Evolutionary conservation across 2,113 vertebrate species (phyloP).

Genomic region (Corythornis madagascariensis): DNA sequence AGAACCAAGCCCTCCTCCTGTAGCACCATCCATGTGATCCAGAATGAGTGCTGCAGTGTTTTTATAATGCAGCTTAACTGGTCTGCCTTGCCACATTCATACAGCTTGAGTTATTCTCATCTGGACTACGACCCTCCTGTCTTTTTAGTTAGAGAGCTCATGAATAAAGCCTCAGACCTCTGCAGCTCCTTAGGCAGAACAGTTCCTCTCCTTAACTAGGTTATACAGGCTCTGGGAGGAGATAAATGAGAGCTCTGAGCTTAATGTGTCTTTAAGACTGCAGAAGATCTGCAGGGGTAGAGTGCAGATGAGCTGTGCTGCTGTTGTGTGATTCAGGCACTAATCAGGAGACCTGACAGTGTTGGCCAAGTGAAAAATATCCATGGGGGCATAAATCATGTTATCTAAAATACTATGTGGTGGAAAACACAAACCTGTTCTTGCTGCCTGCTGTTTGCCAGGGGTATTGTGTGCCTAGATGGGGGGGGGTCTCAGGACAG

Average conservation of each 20-base stretch:
- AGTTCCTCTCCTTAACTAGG: background rate
- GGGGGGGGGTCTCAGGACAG: background rate
- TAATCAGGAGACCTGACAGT: background rate
- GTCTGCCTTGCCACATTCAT: background rate
- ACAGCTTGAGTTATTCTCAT: background rate
- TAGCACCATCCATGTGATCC: background rate
- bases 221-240: background rate
- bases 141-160: background rate
- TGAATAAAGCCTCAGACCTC: background rate
- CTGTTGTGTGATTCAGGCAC: background rate
- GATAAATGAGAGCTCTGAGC: background rate
- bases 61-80: background rate
- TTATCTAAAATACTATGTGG: background rate
- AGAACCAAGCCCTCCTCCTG: background rate
- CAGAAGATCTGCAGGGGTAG: background rate
- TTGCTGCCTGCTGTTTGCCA: rapidly evolving
- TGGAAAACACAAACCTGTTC: background rate
- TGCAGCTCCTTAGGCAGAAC: background rate
- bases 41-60: background rate
- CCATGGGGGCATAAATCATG: background rate
- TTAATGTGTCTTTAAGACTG: background rate
- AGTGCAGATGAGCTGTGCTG: background rate
- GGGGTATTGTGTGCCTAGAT: background rate
- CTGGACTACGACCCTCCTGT: background rate
- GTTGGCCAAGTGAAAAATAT: background rate